These are phyloP conservation scores for Arrhamphus sclerolepis DNA, from an alignment of 2,797 vertebrate species.

Conservation along the genomic window DNA sequence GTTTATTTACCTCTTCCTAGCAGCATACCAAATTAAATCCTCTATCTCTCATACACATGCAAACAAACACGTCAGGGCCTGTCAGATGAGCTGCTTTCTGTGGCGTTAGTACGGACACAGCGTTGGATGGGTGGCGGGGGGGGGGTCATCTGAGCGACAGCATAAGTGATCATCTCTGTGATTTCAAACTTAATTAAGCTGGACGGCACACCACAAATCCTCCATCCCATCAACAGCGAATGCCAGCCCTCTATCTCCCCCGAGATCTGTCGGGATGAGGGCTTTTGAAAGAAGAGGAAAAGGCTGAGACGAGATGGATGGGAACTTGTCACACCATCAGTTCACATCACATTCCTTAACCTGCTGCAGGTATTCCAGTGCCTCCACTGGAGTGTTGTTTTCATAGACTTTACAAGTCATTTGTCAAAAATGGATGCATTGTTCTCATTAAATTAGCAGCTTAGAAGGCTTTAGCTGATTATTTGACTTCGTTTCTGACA, in stretches of 20 bases:
- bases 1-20: conserved; percentile 19
- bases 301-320: conserved; percentile 39
- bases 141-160: conserved; percentile 65
- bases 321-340: conserved; percentile 32
- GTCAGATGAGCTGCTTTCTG: conserved; percentile 30
- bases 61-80: conserved; percentile 41
- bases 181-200: conserved; percentile 84
- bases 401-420: background rate
- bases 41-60: conserved; percentile 10
- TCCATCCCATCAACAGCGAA: conserved; percentile 50
- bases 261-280: conserved; percentile 52
- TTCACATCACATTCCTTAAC: conserved; percentile 17
- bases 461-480: background rate
- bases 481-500: conserved; percentile 1
- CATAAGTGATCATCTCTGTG: conserved; percentile 72
- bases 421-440: background rate
- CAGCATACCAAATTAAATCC: conserved; percentile 21
- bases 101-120: conserved; percentile 28
- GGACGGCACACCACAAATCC: conserved; percentile 51
- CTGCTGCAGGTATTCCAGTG: conserved; percentile 21
- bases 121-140: conserved; percentile 1
- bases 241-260: conserved; percentile 50
- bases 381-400: conserved; percentile 3
- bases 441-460: conserved; percentile 1
- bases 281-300: conserved; percentile 21